Evolutionary conservation across 2,797 vertebrate species (phyloP).

Genomic region (Uromys caudimaculatus): DNA sequence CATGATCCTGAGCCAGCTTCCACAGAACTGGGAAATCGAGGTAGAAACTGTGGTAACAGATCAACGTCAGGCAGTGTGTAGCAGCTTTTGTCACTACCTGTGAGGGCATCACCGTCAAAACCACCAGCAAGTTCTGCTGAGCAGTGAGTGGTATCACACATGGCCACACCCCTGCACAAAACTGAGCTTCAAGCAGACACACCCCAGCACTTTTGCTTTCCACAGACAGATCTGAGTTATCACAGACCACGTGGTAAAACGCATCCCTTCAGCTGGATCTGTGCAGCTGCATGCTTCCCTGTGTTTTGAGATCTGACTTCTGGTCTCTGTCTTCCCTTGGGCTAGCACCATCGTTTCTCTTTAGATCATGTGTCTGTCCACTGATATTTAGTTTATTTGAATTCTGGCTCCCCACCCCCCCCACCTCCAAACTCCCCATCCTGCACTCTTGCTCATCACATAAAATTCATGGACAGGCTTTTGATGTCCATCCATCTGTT

Average conservation of each 20-base stretch:
- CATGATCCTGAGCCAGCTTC: neutral
- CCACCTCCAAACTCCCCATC: neutral
- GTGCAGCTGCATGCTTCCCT: too few species aligned
- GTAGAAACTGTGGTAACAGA: too few species aligned
- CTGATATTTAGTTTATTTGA: neutral
- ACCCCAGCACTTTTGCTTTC: accelerated
- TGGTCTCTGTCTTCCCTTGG: too few species aligned
- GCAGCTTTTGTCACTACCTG: neutral
- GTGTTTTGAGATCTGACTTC: neutral
- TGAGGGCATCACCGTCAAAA: neutral
- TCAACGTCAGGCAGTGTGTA: accelerated
- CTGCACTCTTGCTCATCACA: accelerated
- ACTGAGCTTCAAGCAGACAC: accelerated
- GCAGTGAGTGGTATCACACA: too few species aligned
- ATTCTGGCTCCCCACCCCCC: too few species aligned
- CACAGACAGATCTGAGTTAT: neutral
- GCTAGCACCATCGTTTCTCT: accelerated
- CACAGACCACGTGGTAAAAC: neutral
- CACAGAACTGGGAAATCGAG: neutral
- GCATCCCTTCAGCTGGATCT: neutral
- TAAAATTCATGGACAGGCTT: accelerated
- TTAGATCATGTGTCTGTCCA: neutral
- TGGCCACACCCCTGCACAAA: accelerated
- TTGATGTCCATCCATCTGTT: neutral
- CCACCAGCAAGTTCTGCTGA: accelerated